A percentile compares a stretch with the other conserved stretches of the same genome.
phyloP scores from a whole-genome alignment of 2,113 vertebrate genomes.

The Zeus faber region DNA sequence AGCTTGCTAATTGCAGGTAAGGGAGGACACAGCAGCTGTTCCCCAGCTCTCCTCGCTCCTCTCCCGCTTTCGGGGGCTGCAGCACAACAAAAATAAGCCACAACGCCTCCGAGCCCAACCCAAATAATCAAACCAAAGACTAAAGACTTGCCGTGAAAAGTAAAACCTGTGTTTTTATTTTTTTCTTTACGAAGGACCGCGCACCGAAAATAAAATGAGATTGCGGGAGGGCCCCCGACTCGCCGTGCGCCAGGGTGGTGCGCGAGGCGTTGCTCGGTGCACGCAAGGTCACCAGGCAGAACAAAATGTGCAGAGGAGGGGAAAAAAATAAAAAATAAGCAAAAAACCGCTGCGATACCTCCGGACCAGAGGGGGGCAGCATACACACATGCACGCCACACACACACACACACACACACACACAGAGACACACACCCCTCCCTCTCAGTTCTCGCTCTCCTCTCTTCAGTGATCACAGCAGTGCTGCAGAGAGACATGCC shows the following conservation, averaged over 20 bases:
- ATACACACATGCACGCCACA: neutral
- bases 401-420: neutral
- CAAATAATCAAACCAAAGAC: too few relatives aligned
- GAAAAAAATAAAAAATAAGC: neutral
- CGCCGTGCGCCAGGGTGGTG: too few relatives aligned
- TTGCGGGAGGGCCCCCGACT: too few relatives aligned
- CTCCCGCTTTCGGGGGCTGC: slow-evolving; percentile 23
- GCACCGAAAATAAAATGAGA: too few relatives aligned
- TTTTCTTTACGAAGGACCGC: too few relatives aligned
- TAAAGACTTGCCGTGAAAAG: too few relatives aligned
- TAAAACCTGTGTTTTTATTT: too few relatives aligned
- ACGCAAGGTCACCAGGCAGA: neutral
- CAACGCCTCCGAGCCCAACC: slow-evolving; percentile 13
- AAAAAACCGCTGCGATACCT: slow-evolving; percentile 19
- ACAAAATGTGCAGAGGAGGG: neutral
- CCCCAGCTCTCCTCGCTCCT: neutral
- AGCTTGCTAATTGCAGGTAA: slow-evolving; percentile 63
- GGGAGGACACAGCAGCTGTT: slow-evolving; percentile 55
- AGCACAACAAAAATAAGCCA: slow-evolving; percentile 22
- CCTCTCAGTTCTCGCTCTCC: slow-evolving; percentile 10
- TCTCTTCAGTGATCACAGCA: slow-evolving; percentile 60
- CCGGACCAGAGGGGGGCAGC: slow-evolving; percentile 53
- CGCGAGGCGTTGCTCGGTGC: neutral
- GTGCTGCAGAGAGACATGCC: slow-evolving; percentile 65
- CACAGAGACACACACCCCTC: slow-evolving; percentile 7